phyloP scores from a whole-genome alignment of 2,113 vertebrate species.

The Holacanthus passer region DNA sequence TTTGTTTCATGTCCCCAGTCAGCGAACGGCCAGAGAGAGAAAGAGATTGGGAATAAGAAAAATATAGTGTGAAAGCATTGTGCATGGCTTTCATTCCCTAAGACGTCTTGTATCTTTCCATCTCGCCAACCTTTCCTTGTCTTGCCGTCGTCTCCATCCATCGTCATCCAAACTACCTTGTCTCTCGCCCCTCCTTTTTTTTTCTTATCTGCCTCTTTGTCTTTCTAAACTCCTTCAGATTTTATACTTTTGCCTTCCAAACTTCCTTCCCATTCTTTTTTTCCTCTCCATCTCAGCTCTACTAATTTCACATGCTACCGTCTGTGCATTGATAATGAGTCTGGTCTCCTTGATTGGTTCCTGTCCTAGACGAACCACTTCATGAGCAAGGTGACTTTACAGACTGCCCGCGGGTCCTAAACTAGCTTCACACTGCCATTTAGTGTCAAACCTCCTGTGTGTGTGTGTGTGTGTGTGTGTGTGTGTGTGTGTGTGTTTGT shows the following conservation, averaged over 20 bases:
- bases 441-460: constrained; percentile 6
- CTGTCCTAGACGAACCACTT: constrained; percentile 29
- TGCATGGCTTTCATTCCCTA: constrained; percentile 26
- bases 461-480: background rate
- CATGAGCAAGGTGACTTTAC: constrained; percentile 22
- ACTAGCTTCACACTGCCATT: constrained; percentile 46
- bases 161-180: background rate
- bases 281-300: constrained; percentile 7
- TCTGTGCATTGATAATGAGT: constrained; percentile 52
- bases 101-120: background rate
- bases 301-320: constrained; percentile 44
- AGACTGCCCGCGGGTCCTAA: constrained; percentile 31
- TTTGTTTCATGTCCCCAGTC: constrained; percentile 51
- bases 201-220: background rate
- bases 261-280: background rate
- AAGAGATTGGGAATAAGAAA: background rate
- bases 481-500: constrained; percentile 19
- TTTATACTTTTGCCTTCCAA: background rate
- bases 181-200: background rate
- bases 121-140: background rate
- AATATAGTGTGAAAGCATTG: constrained; percentile 4
- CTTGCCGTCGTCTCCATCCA: background rate
- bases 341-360: constrained; percentile 52
- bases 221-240: constrained; percentile 2
- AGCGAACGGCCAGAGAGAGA: constrained; percentile 4